Conservation (phyloP, 2,888 invertebrate genomes). For the Volucella inanis region DNA sequence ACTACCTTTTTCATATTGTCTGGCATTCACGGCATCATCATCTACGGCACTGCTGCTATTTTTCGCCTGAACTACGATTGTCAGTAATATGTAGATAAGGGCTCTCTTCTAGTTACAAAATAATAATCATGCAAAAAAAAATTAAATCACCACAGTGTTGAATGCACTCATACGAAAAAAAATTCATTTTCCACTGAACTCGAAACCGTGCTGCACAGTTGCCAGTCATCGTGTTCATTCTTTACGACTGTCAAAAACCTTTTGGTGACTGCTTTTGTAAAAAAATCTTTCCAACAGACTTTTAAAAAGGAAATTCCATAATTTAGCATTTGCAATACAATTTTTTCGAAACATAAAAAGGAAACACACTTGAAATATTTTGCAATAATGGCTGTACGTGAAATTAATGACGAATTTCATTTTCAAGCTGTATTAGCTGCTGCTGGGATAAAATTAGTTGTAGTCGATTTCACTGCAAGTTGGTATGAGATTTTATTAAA, state of each 20-base stretch:
- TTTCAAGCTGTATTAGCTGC: conserved; percentile 92
- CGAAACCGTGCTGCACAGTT: conserved; percentile 21
- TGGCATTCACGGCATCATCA: too few relatives aligned
- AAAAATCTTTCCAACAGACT: not conserved
- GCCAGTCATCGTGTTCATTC: conserved; percentile 71
- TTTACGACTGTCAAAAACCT: conserved; percentile 49
- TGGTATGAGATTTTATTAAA: conserved; percentile 86
- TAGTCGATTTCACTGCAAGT: conserved; percentile 96
- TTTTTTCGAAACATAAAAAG: conserved; percentile 2
- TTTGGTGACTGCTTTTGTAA: conserved; percentile 43
- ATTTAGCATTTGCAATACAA: conserved; percentile 46
- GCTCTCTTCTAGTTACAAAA: too few relatives aligned
- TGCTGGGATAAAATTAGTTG: conserved; percentile 94
- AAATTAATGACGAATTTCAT: conserved; percentile 85
- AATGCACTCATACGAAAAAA: conserved; percentile 1
- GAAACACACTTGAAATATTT: conserved; percentile 21
- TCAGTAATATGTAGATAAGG: too few relatives aligned
- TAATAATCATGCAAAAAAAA: too few relatives aligned
- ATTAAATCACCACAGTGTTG: not conserved
- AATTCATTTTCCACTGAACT: conserved; percentile 44
- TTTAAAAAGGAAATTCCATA: conserved; percentile 26
- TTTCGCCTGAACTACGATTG: too few relatives aligned
- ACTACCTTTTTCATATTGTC: too few relatives aligned
- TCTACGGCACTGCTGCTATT: too few relatives aligned
- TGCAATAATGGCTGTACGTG: conserved; percentile 80